Conservation (phyloP, 2,888 invertebrate genomes). For the Microctonus hyperodae region DNA sequence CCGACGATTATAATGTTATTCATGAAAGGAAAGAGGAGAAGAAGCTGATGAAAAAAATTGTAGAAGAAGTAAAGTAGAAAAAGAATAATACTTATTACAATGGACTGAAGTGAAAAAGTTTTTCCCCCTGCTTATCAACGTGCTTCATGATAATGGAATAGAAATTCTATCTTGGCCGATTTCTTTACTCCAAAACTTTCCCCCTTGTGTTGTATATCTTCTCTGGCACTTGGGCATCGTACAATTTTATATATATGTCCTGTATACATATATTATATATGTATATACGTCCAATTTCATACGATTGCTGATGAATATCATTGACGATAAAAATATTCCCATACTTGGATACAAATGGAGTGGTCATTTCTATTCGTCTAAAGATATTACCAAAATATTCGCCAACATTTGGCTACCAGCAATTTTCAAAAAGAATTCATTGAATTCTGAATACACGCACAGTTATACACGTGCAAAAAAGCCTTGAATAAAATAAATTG, state of each 20-base stretch:
- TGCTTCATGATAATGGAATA: conserved; percentile 40
- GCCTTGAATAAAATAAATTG: conserved; percentile 50
- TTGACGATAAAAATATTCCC: conserved; percentile 51
- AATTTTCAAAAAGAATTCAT: conserved; percentile 54
- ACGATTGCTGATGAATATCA: conserved; percentile 50
- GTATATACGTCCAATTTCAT: neutral
- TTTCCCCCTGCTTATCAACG: conserved; percentile 9
- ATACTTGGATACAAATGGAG: conserved; percentile 35
- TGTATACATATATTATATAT: neutral
- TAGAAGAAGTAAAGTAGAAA: neutral
- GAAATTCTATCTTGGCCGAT: conserved; percentile 40
- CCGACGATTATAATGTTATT: conserved; percentile 11
- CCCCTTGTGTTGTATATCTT: conserved; percentile 10
- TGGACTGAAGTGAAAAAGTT: conserved; percentile 18
- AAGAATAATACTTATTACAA: conserved; percentile 1
- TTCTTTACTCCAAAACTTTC: neutral
- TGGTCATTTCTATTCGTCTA: conserved; percentile 51
- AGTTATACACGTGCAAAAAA: conserved; percentile 40
- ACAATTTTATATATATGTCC: neutral
- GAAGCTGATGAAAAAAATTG: neutral
- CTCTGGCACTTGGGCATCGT: conserved; percentile 1
- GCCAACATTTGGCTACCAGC: conserved; percentile 36
- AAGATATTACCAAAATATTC: neutral
- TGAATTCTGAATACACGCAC: conserved; percentile 51
- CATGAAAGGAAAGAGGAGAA: neutral